A percentile compares a stretch with the other conserved stretches of the same genome.
These are phyloP conservation scores for Numenius arquata DNA, from an alignment of 2,113 vertebrate genomes.

Conservation along the genomic window DNA sequence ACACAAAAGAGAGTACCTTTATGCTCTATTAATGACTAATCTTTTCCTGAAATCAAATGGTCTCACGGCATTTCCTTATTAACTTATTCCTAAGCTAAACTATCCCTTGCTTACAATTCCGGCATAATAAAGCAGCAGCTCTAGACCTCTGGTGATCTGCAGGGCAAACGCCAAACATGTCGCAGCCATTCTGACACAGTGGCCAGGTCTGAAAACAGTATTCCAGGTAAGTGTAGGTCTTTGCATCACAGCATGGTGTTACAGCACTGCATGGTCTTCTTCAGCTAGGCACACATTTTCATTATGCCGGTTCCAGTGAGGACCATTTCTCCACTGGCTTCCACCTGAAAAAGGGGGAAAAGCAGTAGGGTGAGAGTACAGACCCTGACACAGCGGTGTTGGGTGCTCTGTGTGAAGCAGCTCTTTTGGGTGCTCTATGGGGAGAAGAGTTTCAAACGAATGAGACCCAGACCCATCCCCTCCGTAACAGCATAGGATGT, in stretches of 20 bases:
- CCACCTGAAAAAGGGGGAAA: not conserved
- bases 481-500: not conserved
- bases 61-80: not conserved
- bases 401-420: not conserved
- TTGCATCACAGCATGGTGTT: not conserved
- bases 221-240: not conserved
- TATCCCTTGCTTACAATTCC: not conserved
- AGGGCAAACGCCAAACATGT: rapidly evolving
- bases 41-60: not conserved
- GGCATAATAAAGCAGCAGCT: not conserved
- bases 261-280: not conserved
- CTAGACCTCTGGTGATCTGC: not conserved
- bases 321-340: not conserved
- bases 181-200: rapidly evolving
- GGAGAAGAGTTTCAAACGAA: not conserved
- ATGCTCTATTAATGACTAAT: not conserved
- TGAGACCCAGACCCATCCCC: not conserved
- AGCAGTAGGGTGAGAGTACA: not conserved
- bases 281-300: not conserved
- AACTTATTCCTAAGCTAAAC: not conserved
- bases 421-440: too few relatives aligned
- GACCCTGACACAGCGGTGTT: not conserved
- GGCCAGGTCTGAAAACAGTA: not conserved
- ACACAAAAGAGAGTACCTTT: not conserved
- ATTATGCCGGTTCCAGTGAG: not conserved